A percentile compares a stretch with the other conserved stretches of the same genome.
phyloP scores from a whole-genome alignment of 2,797 vertebrate species.

The Gallinago stenura region DNA sequence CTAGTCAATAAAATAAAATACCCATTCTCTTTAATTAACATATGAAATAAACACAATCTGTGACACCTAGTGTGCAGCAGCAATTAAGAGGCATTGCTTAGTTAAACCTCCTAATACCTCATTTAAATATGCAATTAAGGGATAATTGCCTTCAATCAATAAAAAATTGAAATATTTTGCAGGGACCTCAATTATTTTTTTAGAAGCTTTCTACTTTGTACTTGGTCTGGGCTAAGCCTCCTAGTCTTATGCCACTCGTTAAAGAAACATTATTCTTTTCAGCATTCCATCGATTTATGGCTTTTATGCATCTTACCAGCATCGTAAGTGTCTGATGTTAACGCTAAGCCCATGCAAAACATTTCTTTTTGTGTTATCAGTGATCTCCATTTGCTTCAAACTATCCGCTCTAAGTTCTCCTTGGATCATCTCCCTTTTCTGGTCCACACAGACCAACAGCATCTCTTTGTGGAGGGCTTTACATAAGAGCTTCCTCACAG shows the following conservation, averaged over 20 bases:
- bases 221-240: conserved; percentile 61
- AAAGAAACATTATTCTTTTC: conserved; percentile 69
- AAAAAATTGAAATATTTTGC: conserved; percentile 89
- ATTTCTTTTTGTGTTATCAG: conserved; percentile 45
- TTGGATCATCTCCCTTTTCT: conserved; percentile 47
- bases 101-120: conserved; percentile 90
- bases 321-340: conserved; percentile 11
- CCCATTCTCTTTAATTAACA: conserved; percentile 90
- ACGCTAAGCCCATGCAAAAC: conserved; percentile 41
- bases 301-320: conserved; percentile 62
- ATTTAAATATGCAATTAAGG: conserved; percentile 92
- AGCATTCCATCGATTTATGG: conserved; percentile 11
- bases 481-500: not conserved
- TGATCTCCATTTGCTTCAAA: conserved; percentile 48
- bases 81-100: conserved; percentile 95
- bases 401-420: not conserved
- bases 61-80: conserved; percentile 90
- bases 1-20: conserved; percentile 87
- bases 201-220: conserved; percentile 75
- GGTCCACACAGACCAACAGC: not conserved
- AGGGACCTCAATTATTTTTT: conserved; percentile 82
- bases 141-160: conserved; percentile 92
- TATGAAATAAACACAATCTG: conserved; percentile 89
- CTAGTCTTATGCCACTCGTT: conserved; percentile 50
- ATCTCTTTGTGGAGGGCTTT: not conserved